Evolutionary conservation across 1,140 invertebrate species (phyloP).

Genomic region (Microplitis mediator): DNA sequence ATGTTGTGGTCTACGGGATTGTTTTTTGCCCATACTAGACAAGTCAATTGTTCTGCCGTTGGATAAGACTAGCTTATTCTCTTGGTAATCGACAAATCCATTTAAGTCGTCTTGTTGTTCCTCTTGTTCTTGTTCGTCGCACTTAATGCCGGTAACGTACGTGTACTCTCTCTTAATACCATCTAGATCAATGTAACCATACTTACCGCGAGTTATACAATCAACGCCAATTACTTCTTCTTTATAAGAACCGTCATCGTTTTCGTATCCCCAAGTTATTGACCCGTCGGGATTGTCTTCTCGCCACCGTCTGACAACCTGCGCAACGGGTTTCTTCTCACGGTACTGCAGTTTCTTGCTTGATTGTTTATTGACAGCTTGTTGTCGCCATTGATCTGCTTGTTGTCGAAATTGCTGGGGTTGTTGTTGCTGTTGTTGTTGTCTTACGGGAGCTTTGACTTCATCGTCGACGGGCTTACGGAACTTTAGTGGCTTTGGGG

Average conservation of each 20-base stretch:
- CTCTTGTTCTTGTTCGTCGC: slow-evolving; percentile 67
- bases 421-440: slow-evolving; percentile 34
- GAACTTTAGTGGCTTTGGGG: slow-evolving; percentile 35
- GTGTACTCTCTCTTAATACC: slow-evolving; percentile 74
- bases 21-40: slow-evolving; percentile 71
- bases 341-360: slow-evolving; percentile 36
- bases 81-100: slow-evolving; percentile 73
- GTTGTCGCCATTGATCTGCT: slow-evolving; percentile 35
- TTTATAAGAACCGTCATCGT: slow-evolving; percentile 76
- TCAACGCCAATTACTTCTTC: slow-evolving; percentile 82
- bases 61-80: slow-evolving; percentile 72
- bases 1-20: slow-evolving; percentile 67
- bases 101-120: slow-evolving; percentile 57
- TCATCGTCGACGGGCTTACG: slow-evolving; percentile 34
- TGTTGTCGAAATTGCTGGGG: slow-evolving; percentile 25
- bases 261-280: slow-evolving; percentile 86
- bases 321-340: slow-evolving; percentile 72
- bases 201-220: slow-evolving; percentile 80
- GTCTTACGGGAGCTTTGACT: slow-evolving; percentile 14
- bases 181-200: slow-evolving; percentile 83
- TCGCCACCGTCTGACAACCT: slow-evolving; percentile 69
- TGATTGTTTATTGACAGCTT: slow-evolving; percentile 16
- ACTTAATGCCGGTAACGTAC: slow-evolving; percentile 74
- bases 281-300: slow-evolving; percentile 82
- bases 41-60: slow-evolving; percentile 74